Base-by-base conservation (phyloP, 1,140 invertebrate genomes). In the Aphis gossypii region DNA sequence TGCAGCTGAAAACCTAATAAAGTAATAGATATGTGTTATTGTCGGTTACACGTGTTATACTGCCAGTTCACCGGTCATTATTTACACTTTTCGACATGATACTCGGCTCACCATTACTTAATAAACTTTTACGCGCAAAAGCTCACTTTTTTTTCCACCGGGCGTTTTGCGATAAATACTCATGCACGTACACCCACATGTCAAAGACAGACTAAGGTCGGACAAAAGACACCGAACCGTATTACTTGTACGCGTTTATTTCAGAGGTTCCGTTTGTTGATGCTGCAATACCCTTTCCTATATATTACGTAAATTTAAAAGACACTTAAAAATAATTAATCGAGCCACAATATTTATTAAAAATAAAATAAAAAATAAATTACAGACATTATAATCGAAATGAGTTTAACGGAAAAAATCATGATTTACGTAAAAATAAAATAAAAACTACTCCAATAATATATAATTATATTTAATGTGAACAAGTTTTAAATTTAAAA, bases 261-360 rank as follows among this genome's bases (percentile, higher is more conserved):
- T 18, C 30, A 87, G 35, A 87, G 86, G 86, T 35, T 51, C 84
- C 9, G 46, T 87, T 87, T 46, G 11, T n/a, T 87, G 44, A 46
- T 46, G 41, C 84, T 14, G 18, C 21, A 30, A 86, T 86, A 46
- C 38, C 38, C 38, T 41, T 76, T 76, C 14, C 25, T 46, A 84
- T 46, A 30, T 18, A 86, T 20, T 46, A 41, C 21, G 38, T 46
- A 11, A 86, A 46, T 86, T 86, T 44, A 86, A 86, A 86, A 86
- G 44, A 86, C 41, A 86, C 83, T 86, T 86, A 86, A 41, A n/a
- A 25, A 86, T 86, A 86, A 86, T 86, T 86, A 86, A 86, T 86
- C 46, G 20, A 86, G 30, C 25, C 4, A 86, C 21, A 38, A 2
- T 35, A 38, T 35, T 83, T 86, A 86, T 44, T 86, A 44, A 44